These are phyloP conservation scores for Solea senegalensis DNA, from an alignment of 2,113 vertebrate species.

Conservation along the genomic window DNA sequence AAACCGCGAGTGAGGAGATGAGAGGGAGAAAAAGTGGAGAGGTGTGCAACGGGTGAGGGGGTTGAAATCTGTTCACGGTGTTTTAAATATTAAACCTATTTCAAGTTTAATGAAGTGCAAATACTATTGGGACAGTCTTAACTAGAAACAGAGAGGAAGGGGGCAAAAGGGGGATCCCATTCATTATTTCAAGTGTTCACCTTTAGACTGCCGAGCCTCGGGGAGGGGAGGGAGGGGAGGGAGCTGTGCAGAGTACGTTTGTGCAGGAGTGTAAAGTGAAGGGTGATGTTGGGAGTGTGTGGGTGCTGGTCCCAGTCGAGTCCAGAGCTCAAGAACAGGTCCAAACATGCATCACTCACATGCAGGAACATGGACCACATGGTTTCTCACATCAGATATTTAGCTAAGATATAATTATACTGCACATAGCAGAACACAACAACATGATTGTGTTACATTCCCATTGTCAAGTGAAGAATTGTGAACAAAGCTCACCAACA, in stretches of 20 bases:
- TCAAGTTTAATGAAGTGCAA: constrained; percentile 87
- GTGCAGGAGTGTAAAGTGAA: constrained; percentile 55
- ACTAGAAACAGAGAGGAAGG: constrained; percentile 80
- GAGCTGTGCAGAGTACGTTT: constrained; percentile 50
- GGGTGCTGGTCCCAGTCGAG: constrained; percentile 48
- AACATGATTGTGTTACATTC: no score
- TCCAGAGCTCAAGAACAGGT: constrained; percentile 40
- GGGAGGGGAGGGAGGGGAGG: constrained; percentile 50
- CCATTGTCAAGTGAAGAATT: no score
- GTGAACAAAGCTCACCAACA: no score
- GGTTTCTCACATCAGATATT: background rate
- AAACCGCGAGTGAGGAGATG: constrained; percentile 64
- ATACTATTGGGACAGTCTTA: constrained; percentile 84
- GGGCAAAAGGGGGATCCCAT: constrained; percentile 81
- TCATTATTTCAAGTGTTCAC: constrained; percentile 85
- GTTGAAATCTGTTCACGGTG: constrained; percentile 81
- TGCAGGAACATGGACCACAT: constrained; percentile 28
- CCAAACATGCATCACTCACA: constrained; percentile 27
- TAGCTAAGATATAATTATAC: no score
- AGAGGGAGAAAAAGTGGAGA: constrained; percentile 62
- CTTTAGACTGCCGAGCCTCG: constrained; percentile 81
- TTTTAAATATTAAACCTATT: constrained; percentile 88
- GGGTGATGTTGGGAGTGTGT: constrained; percentile 39
- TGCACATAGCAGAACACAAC: no score
- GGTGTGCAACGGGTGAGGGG: constrained; percentile 72